phyloP scores from a whole-genome alignment of 2,888 invertebrate species.

The Tenodera sinensis region DNA sequence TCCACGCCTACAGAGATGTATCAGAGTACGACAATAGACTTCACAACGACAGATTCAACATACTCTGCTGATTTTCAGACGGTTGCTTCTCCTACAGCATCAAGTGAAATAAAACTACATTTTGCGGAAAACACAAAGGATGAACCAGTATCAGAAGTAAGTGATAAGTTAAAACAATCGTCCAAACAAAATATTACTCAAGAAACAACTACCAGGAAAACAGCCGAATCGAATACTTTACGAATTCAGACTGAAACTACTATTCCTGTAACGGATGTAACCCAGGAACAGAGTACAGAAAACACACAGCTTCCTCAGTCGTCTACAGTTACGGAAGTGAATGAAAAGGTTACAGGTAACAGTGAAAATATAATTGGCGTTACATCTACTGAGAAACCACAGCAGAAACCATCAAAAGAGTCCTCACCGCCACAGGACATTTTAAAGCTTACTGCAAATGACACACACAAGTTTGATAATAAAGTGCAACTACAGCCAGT shows the following conservation, averaged over 20 bases:
- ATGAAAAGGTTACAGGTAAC: not conserved
- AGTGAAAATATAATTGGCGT: no score
- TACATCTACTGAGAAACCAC: no score
- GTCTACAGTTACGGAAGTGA: not conserved
- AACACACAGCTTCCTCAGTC: not conserved
- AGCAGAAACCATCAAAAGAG: no score
- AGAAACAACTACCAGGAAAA: not conserved
- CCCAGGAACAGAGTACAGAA: constrained; percentile 26
- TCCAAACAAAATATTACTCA: constrained; percentile 16
- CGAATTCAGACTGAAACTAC: constrained; percentile 36
- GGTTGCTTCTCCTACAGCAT: no score
- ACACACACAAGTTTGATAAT: no score
- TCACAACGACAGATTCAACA: not conserved
- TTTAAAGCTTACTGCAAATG: no score
- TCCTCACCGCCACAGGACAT: no score
- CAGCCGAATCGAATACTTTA: not conserved
- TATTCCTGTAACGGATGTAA: constrained; percentile 43
- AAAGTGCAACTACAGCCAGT: not conserved
- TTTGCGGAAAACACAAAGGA: no score
- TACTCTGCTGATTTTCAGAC: no score
- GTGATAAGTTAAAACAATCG: not conserved
- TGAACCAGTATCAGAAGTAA: no score
- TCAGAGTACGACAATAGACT: not conserved
- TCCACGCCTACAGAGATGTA: not conserved
- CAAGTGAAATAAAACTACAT: no score